Conservation (phyloP, 2,113 vertebrate species). For the Epinephelus fuscoguttatus region DNA sequence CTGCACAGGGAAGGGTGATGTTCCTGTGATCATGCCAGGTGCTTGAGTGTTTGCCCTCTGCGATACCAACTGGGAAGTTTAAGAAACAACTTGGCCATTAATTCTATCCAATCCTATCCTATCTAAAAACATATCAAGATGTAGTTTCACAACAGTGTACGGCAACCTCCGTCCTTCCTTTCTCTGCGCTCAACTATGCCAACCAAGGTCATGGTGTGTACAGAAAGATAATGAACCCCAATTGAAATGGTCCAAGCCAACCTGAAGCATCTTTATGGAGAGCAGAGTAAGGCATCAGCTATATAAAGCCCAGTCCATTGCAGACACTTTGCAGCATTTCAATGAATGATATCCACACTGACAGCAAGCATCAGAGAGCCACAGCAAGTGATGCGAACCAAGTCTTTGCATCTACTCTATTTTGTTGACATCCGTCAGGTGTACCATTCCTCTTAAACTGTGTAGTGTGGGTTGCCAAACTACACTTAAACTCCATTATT, state of each 20-base stretch:
- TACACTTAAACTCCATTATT: neutral
- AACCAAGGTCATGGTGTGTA: neutral
- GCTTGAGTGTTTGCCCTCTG: conserved; percentile 30
- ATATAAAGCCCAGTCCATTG: neutral
- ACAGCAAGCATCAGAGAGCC: neutral
- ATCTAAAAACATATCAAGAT: neutral
- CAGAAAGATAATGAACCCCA: neutral
- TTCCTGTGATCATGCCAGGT: conserved; percentile 38
- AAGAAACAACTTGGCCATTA: conserved; percentile 26
- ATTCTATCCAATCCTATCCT: neutral
- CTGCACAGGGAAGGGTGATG: conserved; percentile 18
- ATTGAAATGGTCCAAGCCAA: neutral
- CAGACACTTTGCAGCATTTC: neutral
- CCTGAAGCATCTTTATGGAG: neutral
- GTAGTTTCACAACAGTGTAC: neutral
- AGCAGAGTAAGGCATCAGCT: neutral
- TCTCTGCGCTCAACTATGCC: neutral
- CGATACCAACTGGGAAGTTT: conserved; percentile 39
- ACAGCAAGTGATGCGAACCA: neutral
- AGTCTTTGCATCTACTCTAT: neutral
- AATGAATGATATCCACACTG: conserved; percentile 14
- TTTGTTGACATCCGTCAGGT: neutral
- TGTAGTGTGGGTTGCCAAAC: neutral
- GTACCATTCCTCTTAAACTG: no score
- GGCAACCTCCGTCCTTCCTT: neutral